Percentiles rank a stretch among this genome's conserved stretches.
Evolutionary conservation across 2,888 invertebrate genomes (phyloP).

Genomic region (Dasypogon diadema): DNA sequence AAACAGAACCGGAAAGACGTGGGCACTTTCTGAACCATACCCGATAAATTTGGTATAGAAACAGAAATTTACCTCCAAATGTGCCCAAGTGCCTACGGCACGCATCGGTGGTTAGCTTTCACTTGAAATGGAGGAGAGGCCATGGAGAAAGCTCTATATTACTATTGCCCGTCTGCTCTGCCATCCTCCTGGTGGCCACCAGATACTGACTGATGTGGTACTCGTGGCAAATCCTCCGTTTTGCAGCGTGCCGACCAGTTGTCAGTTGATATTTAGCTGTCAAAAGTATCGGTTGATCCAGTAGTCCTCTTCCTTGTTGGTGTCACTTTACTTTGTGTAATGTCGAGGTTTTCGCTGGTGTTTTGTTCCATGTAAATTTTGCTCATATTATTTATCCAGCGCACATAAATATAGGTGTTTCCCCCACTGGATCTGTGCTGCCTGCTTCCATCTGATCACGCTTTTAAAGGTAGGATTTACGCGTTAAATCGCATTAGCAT

Average conservation of each 20-base stretch:
- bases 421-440: background rate
- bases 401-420: background rate
- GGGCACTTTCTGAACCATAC: too few relatives aligned
- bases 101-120: constrained; percentile 28
- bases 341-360: constrained; percentile 29
- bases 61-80: too few relatives aligned
- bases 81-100: too few relatives aligned
- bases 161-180: constrained; percentile 36
- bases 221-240: constrained; percentile 51
- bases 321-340: constrained; percentile 44
- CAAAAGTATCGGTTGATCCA: constrained; percentile 54
- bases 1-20: too few relatives aligned
- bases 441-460: background rate
- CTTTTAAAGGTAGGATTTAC: constrained; percentile 1
- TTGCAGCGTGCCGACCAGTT: constrained; percentile 53
- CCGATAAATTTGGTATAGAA: too few relatives aligned
- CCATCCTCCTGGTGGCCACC: constrained; percentile 55
- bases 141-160: background rate
- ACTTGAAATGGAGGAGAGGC: background rate
- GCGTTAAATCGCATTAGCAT: background rate
- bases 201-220: constrained; percentile 29
- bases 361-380: constrained; percentile 19
- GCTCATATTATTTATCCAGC: background rate
- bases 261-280: constrained; percentile 58
- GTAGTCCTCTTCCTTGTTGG: constrained; percentile 54